Conservation (phyloP, 2,797 vertebrate species). For the Acipenser transmontanus region DNA sequence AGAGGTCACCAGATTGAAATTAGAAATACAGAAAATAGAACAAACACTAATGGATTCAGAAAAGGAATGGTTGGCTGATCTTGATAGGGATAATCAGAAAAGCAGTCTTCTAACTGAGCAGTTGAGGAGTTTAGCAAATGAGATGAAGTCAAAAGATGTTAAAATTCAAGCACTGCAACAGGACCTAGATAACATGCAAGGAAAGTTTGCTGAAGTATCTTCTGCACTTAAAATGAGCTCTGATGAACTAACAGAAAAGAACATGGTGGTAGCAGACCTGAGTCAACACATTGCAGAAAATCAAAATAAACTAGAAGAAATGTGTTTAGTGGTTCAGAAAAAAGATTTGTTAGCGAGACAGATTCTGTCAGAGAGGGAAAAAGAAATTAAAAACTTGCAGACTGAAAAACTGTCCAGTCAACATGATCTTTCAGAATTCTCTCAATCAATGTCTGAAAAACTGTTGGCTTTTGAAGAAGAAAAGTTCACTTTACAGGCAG, state of each 20-base stretch:
- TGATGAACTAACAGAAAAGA: slow-evolving; percentile 52
- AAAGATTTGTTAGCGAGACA: slow-evolving; percentile 56
- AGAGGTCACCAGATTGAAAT: slow-evolving; percentile 61
- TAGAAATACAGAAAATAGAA: slow-evolving; percentile 60
- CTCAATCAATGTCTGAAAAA: slow-evolving; percentile 28
- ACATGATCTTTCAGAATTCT: slow-evolving; percentile 24
- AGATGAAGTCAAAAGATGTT: slow-evolving; percentile 64
- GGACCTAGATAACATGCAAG: slow-evolving; percentile 66
- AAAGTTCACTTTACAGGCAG: slow-evolving; percentile 41
- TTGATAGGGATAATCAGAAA: slow-evolving; percentile 61
- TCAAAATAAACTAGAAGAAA: slow-evolving; percentile 59
- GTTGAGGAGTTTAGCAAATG: slow-evolving; percentile 55
- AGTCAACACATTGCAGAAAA: slow-evolving; percentile 39
- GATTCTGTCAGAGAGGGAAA: slow-evolving; percentile 52
- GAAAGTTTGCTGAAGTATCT: slow-evolving; percentile 54
- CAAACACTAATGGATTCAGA: slow-evolving; percentile 70
- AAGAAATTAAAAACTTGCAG: slow-evolving; percentile 42
- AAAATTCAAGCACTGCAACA: slow-evolving; percentile 65
- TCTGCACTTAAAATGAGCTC: slow-evolving; percentile 52
- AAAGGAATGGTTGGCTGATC: slow-evolving; percentile 66
- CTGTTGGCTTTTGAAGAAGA: slow-evolving; percentile 37
- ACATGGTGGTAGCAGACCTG: slow-evolving; percentile 38
- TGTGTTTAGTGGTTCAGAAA: slow-evolving; percentile 55
- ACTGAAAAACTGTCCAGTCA: slow-evolving; percentile 31
- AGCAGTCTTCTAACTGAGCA: slow-evolving; percentile 58